Percentiles rank a stretch among this genome's conserved stretches.
Evolutionary conservation across 1,140 invertebrate species (phyloP).

Genomic region (Saxidomus purpurata): DNA sequence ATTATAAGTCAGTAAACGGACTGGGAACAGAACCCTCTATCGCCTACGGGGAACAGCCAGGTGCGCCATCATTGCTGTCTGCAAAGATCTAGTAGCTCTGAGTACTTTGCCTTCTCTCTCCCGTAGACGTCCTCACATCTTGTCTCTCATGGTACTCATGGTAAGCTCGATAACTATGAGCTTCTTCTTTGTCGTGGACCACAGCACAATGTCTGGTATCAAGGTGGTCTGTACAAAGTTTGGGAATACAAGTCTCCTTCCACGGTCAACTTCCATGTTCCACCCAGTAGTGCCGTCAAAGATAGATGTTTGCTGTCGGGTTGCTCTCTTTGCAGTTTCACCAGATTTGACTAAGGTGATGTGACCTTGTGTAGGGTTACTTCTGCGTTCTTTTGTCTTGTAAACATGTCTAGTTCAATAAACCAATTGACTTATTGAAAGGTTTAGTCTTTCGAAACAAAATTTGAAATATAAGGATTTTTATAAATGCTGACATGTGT

Average conservation of each 20-base stretch:
- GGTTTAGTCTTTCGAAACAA: no score
- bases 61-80: slow-evolving; percentile 30
- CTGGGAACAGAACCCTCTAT: no score
- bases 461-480: no score
- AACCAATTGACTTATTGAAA: no score
- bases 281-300: no score
- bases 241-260: slow-evolving; percentile 48
- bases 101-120: slow-evolving; percentile 51
- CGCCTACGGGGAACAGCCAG: no score
- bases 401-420: no score
- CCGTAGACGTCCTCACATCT: slow-evolving; percentile 53
- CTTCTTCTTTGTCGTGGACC: slow-evolving; percentile 39
- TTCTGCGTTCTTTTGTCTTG: slow-evolving; percentile 43
- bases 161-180: slow-evolving; percentile 39
- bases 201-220: slow-evolving; percentile 45
- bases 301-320: not conserved
- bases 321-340: not conserved
- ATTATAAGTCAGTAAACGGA: no score
- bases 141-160: slow-evolving; percentile 54
- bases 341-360: no score
- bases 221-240: slow-evolving; percentile 24
- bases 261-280: slow-evolving; percentile 21
- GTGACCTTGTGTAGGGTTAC: not conserved
- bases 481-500: no score
- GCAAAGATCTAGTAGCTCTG: slow-evolving; percentile 10